These are phyloP conservation scores for Oreotrochilus melanogaster DNA, from an alignment of 2,113 vertebrate species.

Conservation along the genomic window DNA sequence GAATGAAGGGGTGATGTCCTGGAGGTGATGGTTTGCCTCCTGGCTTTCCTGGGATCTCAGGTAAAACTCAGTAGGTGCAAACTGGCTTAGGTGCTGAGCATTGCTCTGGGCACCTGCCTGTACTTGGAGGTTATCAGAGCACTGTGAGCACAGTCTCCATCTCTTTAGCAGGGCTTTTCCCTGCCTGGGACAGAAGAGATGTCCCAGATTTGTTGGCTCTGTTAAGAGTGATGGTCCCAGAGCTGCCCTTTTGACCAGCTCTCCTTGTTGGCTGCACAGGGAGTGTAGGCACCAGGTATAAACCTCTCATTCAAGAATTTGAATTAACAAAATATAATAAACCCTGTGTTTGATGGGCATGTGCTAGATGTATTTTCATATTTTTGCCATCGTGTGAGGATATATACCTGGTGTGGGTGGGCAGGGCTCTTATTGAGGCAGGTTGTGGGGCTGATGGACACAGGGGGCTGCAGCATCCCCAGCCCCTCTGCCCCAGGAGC, in stretches of 20 bases:
- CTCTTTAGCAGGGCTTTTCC: not conserved
- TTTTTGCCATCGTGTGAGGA: not conserved
- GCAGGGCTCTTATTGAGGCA: not conserved
- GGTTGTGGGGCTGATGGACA: not conserved
- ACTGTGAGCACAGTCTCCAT: not conserved
- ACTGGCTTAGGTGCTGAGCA: not conserved
- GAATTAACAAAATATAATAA: not conserved
- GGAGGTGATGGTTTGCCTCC: not conserved
- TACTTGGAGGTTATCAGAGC: not conserved
- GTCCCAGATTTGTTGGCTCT: not conserved
- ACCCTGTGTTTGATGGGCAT: accelerated
- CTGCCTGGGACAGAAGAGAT: not conserved
- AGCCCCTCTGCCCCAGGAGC: not conserved
- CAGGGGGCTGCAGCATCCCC: not conserved
- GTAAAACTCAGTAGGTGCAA: not conserved
- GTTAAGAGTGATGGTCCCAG: not conserved
- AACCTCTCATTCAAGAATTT: not conserved
- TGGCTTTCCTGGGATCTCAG: not conserved
- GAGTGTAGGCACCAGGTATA: not conserved
- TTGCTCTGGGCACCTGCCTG: not conserved
- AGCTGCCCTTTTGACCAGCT: not conserved
- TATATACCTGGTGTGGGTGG: not conserved
- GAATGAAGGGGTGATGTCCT: not conserved
- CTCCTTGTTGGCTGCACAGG: not conserved
- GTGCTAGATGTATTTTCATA: not conserved